Percentiles rank a stretch among this genome's conserved stretches.
phyloP scores from a whole-genome alignment of 2,888 invertebrate species.

The Erpobdella octoculata region DNA sequence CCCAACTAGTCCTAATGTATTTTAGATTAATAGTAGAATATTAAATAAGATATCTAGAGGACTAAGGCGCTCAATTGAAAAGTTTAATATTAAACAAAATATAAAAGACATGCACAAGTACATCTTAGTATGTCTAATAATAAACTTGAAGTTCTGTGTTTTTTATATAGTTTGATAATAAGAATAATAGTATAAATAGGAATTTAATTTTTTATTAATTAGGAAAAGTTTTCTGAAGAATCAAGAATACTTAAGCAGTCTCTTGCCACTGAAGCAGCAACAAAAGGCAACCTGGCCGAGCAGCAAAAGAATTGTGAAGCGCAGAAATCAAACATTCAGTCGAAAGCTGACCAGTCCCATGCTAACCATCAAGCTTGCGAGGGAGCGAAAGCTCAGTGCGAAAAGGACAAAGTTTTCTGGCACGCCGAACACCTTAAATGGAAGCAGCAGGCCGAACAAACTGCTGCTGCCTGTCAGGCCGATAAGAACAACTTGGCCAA shows the following conservation, averaged over 20 bases:
- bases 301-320: neutral
- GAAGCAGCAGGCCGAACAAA: neutral
- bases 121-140: too few relatives aligned
- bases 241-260: neutral
- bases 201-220: too few relatives aligned
- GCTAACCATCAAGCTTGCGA: constrained; percentile 5
- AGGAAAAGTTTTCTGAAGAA: neutral
- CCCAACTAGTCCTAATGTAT: too few relatives aligned
- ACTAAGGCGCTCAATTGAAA: too few relatives aligned
- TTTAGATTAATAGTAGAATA: too few relatives aligned
- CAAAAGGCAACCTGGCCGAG: neutral
- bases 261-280: neutral
- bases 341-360: neutral
- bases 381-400: neutral
- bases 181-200: too few relatives aligned
- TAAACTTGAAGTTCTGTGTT: too few relatives aligned
- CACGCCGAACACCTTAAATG: neutral
- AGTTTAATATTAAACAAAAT: too few relatives aligned
- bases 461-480: neutral
- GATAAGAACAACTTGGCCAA: neutral
- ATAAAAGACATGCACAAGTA: too few relatives aligned
- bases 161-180: too few relatives aligned
- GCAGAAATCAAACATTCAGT: neutral
- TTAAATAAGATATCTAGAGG: too few relatives aligned
- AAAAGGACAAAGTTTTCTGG: neutral